phyloP scores from a whole-genome alignment of 2,888 invertebrate species.

The Drosophila testacea region DNA sequence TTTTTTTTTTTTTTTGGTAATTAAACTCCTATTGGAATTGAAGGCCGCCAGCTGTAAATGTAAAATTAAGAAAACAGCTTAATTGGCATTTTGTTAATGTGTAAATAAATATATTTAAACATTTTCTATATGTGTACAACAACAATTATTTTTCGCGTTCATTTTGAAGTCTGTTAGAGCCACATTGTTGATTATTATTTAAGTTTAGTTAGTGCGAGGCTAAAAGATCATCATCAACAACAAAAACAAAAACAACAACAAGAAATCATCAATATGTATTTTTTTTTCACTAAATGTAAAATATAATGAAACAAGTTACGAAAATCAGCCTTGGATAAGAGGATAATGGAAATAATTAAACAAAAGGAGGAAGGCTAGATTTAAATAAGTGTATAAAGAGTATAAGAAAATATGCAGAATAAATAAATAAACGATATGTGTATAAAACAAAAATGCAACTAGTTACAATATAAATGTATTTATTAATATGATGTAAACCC shows the following conservation, averaged over 20 bases:
- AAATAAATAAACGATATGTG: slow-evolving; percentile 27
- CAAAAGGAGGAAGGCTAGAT: slow-evolving; percentile 17
- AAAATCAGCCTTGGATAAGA: slow-evolving; percentile 14
- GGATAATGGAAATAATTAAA: slow-evolving; percentile 1
- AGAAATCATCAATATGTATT: slow-evolving; percentile 34
- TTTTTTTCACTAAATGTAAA: slow-evolving; percentile 35
- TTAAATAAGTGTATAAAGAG: slow-evolving; percentile 31
- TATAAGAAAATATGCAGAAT: slow-evolving; percentile 17
- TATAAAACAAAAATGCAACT: slow-evolving; percentile 43
- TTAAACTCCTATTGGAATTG: slow-evolving; percentile 19
- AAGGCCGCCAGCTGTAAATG: slow-evolving; percentile 48
- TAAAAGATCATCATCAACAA: slow-evolving; percentile 60
- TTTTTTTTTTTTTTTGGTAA: slow-evolving; percentile 15
- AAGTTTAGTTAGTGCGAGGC: slow-evolving; percentile 85
- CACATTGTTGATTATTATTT: slow-evolving; percentile 85
- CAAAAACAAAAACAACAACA: slow-evolving; percentile 32
- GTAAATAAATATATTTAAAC: slow-evolving; percentile 55
- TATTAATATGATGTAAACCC: slow-evolving; percentile 58
- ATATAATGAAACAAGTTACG: slow-evolving; percentile 23
- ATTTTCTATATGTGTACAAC: slow-evolving; percentile 52
- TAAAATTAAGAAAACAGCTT: slow-evolving; percentile 8
- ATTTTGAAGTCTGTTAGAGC: slow-evolving; percentile 77
- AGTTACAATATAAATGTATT: slow-evolving; percentile 76
- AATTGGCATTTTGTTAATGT: slow-evolving; percentile 47
- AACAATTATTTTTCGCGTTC: slow-evolving; percentile 52